Conservation (phyloP, 2,888 invertebrate genomes). For the Caenorhabditis macrosperma region DNA sequence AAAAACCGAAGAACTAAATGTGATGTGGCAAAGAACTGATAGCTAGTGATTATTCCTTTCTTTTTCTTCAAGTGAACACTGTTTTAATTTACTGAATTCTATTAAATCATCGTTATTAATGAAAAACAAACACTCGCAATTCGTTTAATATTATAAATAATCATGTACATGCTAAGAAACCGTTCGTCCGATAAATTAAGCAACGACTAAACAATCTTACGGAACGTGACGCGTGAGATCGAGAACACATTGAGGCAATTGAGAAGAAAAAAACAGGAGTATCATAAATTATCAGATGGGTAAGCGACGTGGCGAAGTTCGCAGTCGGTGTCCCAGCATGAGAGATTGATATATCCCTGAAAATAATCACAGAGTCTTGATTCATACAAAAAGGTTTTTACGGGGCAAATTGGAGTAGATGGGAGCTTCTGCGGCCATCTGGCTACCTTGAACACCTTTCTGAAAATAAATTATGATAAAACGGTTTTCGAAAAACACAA, state of each 20-base stretch:
- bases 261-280: background rate
- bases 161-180: too few relatives aligned
- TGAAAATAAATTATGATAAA: background rate
- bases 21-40: conserved; percentile 37
- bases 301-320: conserved; percentile 6
- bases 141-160: too few relatives aligned
- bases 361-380: background rate
- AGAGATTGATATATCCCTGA: conserved; percentile 17
- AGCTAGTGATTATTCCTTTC: background rate
- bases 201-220: too few relatives aligned
- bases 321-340: conserved; percentile 26
- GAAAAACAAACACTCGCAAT: too few relatives aligned
- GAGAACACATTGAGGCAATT: too few relatives aligned
- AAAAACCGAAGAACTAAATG: conserved; percentile 10
- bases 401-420: conserved; percentile 2
- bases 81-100: background rate
- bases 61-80: background rate
- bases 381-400: background rate
- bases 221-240: too few relatives aligned
- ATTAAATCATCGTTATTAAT: too few relatives aligned
- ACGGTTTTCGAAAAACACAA: background rate
- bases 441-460: background rate
- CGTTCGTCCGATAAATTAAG: too few relatives aligned
- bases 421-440: conserved; percentile 17
- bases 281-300: conserved; percentile 12